Evolutionary conservation across 2,797 vertebrate species (phyloP), one percentile per base, ranked within the genome.

Genomic region (Geotrypetes seraphini): DNA sequence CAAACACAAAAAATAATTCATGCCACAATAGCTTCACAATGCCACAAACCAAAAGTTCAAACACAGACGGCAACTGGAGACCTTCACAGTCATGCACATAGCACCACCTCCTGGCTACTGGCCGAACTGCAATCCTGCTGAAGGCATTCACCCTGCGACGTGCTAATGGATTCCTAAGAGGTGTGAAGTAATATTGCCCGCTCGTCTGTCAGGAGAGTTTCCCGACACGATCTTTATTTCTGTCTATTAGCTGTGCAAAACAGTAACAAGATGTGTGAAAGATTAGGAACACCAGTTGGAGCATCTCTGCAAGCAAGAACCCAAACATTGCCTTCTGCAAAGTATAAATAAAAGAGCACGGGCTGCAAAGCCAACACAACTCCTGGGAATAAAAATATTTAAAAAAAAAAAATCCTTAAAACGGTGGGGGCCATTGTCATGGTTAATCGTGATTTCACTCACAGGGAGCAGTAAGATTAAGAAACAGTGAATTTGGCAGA

Each of bases 81-180:
- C 8, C 54, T 59, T 67, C 45, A 79, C 64, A 48, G 68, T 56
- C 76, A 43, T 75, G 78, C 37, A 57, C 62, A 66, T 50, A 75
- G 73, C 75, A 64, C 76, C 79, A 81, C 69, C 79, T 50, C 56
- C 75, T 62, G 78, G 72, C 20, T 31, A 41, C 28, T 3, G 12
- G 0, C 5, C 8, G 23, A 39, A 42, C 31, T 1, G 9, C 32
- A 24, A 1, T n/a, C n/a, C n/a, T n/a, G n/a, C n/a, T n/a, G n/a
- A n/a, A n/a, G n/a, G n/a, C n/a, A n/a, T n/a, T 34, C 43, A 10
- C 19, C 52, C 15, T 37, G 34, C 31, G 33, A 10, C 12, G 19
- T 25, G 38, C 35, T 23, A 8, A 22, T 1, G 36, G 10, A 32
- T 27, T 36, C 29, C 23, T 23, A 12, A 12, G 39, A 44, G 10